phyloP scores from a whole-genome alignment of 1,140 invertebrate species.

The Drosophila truncata region DNA sequence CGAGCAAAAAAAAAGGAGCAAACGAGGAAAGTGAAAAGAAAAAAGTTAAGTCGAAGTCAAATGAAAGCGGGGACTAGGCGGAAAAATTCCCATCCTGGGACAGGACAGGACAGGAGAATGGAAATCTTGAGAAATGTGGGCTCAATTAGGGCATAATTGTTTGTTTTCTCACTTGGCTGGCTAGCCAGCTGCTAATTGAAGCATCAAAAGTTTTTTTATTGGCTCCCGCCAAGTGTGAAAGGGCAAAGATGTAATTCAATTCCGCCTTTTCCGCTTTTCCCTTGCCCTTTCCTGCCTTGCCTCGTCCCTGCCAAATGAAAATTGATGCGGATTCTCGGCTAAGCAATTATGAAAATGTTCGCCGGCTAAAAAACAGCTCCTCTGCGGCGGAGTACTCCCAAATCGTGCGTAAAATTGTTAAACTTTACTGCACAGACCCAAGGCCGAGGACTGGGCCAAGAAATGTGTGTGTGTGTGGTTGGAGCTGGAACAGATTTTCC shows the following conservation, averaged over 20 bases:
- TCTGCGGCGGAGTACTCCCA: constrained; percentile 34
- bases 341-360: constrained; percentile 57
- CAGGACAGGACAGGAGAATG: constrained; percentile 10
- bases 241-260: constrained; percentile 60
- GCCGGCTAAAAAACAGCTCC: constrained; percentile 32
- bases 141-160: constrained; percentile 73
- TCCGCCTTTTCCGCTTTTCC: constrained; percentile 5
- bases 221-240: constrained; percentile 52
- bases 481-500: constrained; percentile 61
- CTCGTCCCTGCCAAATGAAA: constrained; percentile 35
- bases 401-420: constrained; percentile 72
- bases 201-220: constrained; percentile 55
- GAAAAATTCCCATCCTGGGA: constrained; percentile 21
- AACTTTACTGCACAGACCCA: constrained; percentile 44
- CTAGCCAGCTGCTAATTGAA: constrained; percentile 62
- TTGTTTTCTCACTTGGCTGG: constrained; percentile 56
- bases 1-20: constrained; percentile 10
- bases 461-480: constrained; percentile 14
- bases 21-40: constrained; percentile 26
- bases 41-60: constrained; percentile 31
- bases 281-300: background rate
- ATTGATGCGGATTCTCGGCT: constrained; percentile 46
- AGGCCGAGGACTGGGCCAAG: background rate
- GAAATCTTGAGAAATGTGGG: constrained; percentile 50
- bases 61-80: constrained; percentile 9